phyloP scores from a whole-genome alignment of 2,113 vertebrate genomes.

The Grammomys dolichurus region DNA sequence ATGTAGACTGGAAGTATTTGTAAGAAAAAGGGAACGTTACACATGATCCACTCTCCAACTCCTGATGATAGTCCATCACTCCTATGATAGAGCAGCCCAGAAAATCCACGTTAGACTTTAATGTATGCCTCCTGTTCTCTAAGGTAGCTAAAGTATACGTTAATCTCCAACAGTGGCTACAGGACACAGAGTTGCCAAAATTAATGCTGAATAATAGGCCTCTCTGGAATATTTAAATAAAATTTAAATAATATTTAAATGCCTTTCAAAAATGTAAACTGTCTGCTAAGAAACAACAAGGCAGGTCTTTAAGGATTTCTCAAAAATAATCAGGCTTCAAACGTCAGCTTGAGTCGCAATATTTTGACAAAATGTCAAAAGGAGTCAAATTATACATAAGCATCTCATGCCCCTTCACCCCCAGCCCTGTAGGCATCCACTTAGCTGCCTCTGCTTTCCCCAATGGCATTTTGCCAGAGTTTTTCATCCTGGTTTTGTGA shows the following conservation, averaged over 20 bases:
- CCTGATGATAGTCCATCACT: background rate
- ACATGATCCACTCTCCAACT: background rate
- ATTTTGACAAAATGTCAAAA: constrained; percentile 77
- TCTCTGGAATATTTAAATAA: constrained; percentile 69
- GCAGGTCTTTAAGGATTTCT: constrained; percentile 66
- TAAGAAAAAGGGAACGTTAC: background rate
- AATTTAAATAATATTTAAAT: constrained; percentile 73
- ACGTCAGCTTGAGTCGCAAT: constrained; percentile 43
- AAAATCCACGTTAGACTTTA: background rate
- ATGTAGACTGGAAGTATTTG: background rate
- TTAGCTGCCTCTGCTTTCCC: constrained; percentile 36
- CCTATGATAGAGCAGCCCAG: background rate
- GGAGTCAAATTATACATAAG: constrained; percentile 71
- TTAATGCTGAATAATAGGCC: constrained; percentile 35
- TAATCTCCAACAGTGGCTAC: background rate
- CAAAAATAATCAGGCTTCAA: constrained; percentile 62
- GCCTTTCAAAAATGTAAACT: constrained; percentile 58
- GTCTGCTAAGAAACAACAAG: constrained; percentile 44
- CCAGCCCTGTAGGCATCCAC: constrained; percentile 10
- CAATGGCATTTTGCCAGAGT: constrained; percentile 56
- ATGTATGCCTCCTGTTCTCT: background rate
- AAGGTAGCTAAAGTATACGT: background rate
- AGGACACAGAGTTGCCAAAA: background rate
- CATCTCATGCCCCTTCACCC: constrained; percentile 58
- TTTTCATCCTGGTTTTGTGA: constrained; percentile 70